A percentile compares a stretch with the other conserved stretches of the same genome.
Conservation (phyloP, 2,113 vertebrate species). For the Upupa epops region DNA sequence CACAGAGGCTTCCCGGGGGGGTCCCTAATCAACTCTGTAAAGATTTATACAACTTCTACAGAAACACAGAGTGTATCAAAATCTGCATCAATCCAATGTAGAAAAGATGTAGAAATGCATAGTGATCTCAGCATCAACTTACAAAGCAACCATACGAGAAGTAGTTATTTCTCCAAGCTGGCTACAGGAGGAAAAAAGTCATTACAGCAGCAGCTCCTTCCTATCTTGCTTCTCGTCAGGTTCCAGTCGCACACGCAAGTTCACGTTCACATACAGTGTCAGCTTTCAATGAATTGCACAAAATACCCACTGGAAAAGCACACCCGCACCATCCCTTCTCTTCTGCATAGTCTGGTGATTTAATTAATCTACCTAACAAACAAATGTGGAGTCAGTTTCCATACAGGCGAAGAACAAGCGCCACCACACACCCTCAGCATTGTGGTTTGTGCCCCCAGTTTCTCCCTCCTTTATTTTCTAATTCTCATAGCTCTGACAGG, state of each 20-base stretch:
- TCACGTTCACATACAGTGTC: conserved; percentile 64
- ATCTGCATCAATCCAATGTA: conserved; percentile 87
- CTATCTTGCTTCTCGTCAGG: conserved; percentile 51
- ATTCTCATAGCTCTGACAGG: conserved; percentile 40
- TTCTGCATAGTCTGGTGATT: conserved; percentile 78
- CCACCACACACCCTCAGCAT: background rate
- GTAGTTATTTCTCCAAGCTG: conserved; percentile 70
- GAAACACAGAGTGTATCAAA: conserved; percentile 89
- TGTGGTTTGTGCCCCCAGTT: conserved; percentile 2
- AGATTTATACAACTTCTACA: conserved; percentile 86
- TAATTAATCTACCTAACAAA: conserved; percentile 66
- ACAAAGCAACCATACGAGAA: conserved; percentile 79
- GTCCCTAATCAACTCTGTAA: conserved; percentile 77
- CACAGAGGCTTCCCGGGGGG: conserved; percentile 76
- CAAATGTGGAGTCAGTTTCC: conserved; percentile 64
- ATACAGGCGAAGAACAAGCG: conserved; percentile 65
- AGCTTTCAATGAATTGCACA: conserved; percentile 73
- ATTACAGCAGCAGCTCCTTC: conserved; percentile 74
- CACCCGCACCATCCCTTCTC: conserved; percentile 65
- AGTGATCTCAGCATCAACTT: conserved; percentile 80
- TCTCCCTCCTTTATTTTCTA: conserved; percentile 64
- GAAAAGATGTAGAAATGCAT: conserved; percentile 88
- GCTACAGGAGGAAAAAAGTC: conserved; percentile 73
- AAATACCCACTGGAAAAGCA: conserved; percentile 70
- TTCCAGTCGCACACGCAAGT: conserved; percentile 70